phyloP scores from a whole-genome alignment of 1,140 invertebrate genomes.

The Drosophila obscura region DNA sequence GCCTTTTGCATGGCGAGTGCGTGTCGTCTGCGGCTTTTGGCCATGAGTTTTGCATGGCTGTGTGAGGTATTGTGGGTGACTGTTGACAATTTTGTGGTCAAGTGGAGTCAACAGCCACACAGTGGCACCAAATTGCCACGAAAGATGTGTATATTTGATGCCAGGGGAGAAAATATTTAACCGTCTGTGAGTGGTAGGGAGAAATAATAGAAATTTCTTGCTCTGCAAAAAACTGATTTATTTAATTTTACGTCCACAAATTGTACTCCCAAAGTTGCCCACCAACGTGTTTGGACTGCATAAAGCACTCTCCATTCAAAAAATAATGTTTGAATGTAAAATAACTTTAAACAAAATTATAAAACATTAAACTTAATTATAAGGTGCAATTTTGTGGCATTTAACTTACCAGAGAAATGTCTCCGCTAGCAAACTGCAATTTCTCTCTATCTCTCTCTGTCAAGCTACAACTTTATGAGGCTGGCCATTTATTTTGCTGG shows the following conservation, averaged over 20 bases:
- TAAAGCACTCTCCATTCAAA: not conserved
- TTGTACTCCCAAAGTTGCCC: not conserved
- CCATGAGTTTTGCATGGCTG: constrained; percentile 27
- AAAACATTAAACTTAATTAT: constrained; percentile 20
- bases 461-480: constrained; percentile 17
- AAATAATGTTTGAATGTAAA: constrained; percentile 19
- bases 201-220: not conserved
- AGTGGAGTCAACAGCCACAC: constrained; percentile 63
- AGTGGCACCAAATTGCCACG: constrained; percentile 52
- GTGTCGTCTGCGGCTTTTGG: constrained; percentile 63
- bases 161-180: not conserved
- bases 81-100: constrained; percentile 75
- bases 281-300: constrained; percentile 15
- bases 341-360: constrained; percentile 4
- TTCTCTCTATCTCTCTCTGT: too few relatives aligned
- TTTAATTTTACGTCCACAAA: not conserved
- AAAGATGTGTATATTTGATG: not conserved
- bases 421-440: too few relatives aligned
- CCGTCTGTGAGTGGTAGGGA: too few relatives aligned
- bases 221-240: not conserved
- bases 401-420: constrained; percentile 8
- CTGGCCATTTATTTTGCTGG: constrained; percentile 18
- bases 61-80: constrained; percentile 23
- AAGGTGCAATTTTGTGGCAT: constrained; percentile 16
- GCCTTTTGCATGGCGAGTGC: constrained; percentile 60